phyloP scores from a whole-genome alignment of 2,113 vertebrate species.

The Pollimyrus isidori region DNA sequence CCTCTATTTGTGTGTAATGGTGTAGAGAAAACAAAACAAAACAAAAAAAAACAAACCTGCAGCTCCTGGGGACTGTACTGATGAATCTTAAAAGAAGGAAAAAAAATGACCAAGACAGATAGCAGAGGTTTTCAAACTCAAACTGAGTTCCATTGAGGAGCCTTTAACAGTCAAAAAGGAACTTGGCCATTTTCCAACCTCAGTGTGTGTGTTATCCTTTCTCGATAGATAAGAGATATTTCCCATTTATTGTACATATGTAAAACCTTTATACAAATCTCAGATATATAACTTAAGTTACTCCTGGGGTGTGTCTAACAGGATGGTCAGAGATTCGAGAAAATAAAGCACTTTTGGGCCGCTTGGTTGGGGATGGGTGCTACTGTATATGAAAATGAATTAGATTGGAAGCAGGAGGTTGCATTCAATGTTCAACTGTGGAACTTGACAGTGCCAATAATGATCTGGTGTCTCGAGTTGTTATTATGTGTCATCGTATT shows the following conservation, averaged over 20 bases:
- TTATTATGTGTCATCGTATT: not conserved
- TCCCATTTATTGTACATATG: conserved; percentile 4
- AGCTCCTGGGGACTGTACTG: not conserved
- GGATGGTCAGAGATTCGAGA: not conserved
- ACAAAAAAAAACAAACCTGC: not conserved
- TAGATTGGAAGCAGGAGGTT: not conserved
- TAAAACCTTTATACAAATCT: not conserved
- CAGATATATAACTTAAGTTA: not conserved
- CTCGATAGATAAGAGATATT: not conserved
- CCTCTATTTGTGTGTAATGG: not conserved
- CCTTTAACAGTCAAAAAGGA: not conserved
- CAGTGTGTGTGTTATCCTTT: not conserved
- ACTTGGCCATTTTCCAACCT: not conserved
- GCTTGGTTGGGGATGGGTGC: not conserved
- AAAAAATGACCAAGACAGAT: not conserved
- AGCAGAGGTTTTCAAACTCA: not conserved
- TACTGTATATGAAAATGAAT: not conserved
- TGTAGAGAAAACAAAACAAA: not conserved
- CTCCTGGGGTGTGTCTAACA: not conserved
- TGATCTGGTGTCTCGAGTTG: not conserved
- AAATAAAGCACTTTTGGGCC: not conserved
- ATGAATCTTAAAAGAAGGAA: not conserved
- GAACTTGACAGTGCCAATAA: not conserved
- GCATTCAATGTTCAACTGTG: not conserved
- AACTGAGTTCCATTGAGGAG: not conserved